Percentiles rank a stretch among this genome's conserved stretches.
Evolutionary conservation across 1,140 invertebrate genomes (phyloP).

Genomic region (Microplitis demolitor): DNA sequence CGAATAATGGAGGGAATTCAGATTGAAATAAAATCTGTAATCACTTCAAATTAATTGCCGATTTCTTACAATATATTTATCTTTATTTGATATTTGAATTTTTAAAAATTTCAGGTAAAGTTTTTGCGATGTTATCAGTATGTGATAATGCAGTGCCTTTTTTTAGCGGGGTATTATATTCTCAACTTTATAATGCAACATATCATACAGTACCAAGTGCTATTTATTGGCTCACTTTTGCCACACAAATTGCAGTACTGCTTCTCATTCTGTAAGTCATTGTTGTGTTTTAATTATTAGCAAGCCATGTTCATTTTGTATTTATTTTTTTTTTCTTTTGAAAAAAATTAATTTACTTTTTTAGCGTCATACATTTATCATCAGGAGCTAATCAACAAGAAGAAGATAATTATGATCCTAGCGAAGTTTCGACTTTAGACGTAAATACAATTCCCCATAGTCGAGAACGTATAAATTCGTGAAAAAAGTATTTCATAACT

Average conservation of each 20-base stretch:
- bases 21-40: no score
- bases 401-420: not conserved
- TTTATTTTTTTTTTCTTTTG: not conserved
- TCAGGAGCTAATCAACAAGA: not conserved
- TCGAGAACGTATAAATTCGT: not conserved
- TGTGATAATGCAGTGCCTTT: conserved; percentile 78
- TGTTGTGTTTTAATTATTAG: conserved; percentile 5
- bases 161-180: conserved; percentile 71
- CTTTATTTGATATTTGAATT: not conserved
- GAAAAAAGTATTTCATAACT: not conserved
- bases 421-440: not conserved
- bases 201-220: conserved; percentile 62
- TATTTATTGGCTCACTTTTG: conserved; percentile 73
- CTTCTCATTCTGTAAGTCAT: conserved; percentile 66
- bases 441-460: not conserved
- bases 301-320: not conserved
- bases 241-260: conserved; percentile 70
- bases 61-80: not conserved
- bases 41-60: no score
- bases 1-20: no score
- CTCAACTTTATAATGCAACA: conserved; percentile 72
- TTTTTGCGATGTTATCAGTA: conserved; percentile 74
- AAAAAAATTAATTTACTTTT: not conserved
- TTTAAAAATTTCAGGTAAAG: conserved; percentile 65
- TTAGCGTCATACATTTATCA: conserved; percentile 10